A percentile compares a stretch with the other conserved stretches of the same genome.
phyloP scores from a whole-genome alignment of 1,140 invertebrate species.

The Leptopilina boulardi region DNA sequence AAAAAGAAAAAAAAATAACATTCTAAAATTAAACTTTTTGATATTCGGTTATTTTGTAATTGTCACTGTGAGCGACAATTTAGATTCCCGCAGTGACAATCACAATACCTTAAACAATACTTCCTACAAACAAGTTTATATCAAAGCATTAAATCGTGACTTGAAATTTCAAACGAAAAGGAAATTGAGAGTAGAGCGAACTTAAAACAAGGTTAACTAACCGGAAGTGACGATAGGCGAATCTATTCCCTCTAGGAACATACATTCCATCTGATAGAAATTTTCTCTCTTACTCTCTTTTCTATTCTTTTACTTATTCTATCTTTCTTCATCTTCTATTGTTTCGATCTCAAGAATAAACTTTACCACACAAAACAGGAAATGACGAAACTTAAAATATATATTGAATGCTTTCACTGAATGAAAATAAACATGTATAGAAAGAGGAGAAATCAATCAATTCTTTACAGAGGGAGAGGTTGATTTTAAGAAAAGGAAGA shows the following conservation, averaged over 20 bases:
- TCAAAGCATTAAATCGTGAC: neutral
- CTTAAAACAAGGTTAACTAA: conserved; percentile 2
- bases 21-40: too few species aligned
- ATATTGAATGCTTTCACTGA: conserved; percentile 31
- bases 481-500: too few species aligned
- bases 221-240: conserved; percentile 29
- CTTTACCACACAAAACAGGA: conserved; percentile 24
- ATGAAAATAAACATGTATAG: neutral
- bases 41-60: too few species aligned
- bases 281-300: too few species aligned
- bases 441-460: neutral
- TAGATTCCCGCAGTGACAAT: too few species aligned
- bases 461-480: neutral
- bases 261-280: conserved; percentile 9
- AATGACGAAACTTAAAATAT: conserved; percentile 37
- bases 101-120: too few species aligned
- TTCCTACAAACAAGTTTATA: neutral
- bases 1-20: too few species aligned
- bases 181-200: neutral
- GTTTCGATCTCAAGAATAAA: conserved; percentile 1
- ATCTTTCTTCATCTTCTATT: neutral
- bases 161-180: neutral
- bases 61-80: too few species aligned
- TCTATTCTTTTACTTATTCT: too few species aligned
- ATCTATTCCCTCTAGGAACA: neutral